Conservation (phyloP, 2,797 vertebrate genomes). For the Microcaecilia unicolor region DNA sequence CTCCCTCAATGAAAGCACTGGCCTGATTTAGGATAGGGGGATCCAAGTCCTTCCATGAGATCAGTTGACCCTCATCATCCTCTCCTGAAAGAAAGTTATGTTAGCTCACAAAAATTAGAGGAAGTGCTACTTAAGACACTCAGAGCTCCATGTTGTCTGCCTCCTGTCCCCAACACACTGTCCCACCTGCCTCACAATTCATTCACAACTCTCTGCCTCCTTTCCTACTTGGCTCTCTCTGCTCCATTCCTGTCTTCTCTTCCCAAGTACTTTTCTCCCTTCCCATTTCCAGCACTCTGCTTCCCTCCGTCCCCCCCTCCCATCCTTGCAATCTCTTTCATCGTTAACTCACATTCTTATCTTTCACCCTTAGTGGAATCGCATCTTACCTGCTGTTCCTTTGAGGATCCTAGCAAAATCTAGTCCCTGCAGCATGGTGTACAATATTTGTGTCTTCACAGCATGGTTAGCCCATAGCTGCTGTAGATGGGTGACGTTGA, state of each 20-base stretch:
- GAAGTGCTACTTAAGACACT: no score
- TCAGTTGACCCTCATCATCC: no score
- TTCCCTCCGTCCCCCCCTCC: neutral
- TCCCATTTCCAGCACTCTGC: neutral
- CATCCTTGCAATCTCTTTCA: neutral
- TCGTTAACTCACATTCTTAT: no score
- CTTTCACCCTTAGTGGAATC: neutral
- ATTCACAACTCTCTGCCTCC: rapidly evolving
- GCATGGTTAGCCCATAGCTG: slow-evolving; percentile 80
- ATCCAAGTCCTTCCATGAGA: slow-evolving; percentile 26
- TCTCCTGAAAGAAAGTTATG: no score
- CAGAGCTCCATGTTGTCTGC: no score
- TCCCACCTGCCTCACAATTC: no score
- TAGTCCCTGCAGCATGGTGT: slow-evolving; percentile 70
- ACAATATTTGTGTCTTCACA: slow-evolving; percentile 68
- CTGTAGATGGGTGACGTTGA: slow-evolving; percentile 70
- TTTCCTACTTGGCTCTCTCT: neutral
- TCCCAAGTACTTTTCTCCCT: neutral
- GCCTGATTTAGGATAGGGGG: slow-evolving; percentile 33
- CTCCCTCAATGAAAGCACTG: slow-evolving; percentile 75
- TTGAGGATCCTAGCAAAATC: slow-evolving; percentile 38
- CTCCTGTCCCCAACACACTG: no score
- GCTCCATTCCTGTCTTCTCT: no score
- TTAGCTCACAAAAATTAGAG: no score
- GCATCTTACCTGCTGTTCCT: slow-evolving; percentile 27